Evolutionary conservation across 2,113 vertebrate species (phyloP).

Genomic region (Embiotoca jacksoni): DNA sequence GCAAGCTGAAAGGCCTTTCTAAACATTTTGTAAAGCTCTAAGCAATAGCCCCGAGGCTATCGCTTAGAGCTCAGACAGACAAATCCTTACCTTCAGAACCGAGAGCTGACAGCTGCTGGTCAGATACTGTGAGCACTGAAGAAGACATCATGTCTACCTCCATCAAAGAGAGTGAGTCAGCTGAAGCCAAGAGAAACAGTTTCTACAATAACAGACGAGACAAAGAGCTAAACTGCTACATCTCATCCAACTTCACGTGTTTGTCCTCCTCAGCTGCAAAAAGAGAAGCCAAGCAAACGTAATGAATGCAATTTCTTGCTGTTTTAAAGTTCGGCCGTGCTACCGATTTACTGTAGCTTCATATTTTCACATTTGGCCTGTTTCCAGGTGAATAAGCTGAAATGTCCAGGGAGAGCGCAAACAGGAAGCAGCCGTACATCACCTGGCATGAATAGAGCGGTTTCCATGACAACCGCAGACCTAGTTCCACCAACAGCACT

Average conservation of each 20-base stretch:
- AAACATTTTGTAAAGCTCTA: conserved; percentile 44
- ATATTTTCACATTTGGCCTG: conserved; percentile 56
- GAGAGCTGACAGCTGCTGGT: conserved; percentile 61
- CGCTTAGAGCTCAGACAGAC: conserved; percentile 37
- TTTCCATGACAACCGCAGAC: conserved; percentile 65
- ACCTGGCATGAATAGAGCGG: conserved; percentile 56
- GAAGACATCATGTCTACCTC: conserved; percentile 41
- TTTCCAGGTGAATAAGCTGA: conserved; percentile 48
- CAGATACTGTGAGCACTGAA: conserved; percentile 36
- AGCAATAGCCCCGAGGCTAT: conserved; percentile 33
- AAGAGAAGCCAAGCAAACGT: background rate
- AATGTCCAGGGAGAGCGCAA: conserved; percentile 54
- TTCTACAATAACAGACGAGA: background rate
- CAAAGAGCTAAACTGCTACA: background rate
- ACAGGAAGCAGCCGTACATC: conserved; percentile 69
- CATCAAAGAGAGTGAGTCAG: conserved; percentile 25
- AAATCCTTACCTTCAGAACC: conserved; percentile 34
- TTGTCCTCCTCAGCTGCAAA: background rate
- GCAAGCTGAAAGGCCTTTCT: conserved; percentile 44
- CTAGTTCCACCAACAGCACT: conserved; percentile 57
- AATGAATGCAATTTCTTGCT: background rate
- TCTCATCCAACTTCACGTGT: background rate
- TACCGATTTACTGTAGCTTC: conserved; percentile 1
- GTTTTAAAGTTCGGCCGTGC: conserved; percentile 7
- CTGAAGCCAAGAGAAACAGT: conserved; percentile 7